Evolutionary conservation across 2,797 vertebrate species (phyloP).

Genomic region (Labeo calbasu): DNA sequence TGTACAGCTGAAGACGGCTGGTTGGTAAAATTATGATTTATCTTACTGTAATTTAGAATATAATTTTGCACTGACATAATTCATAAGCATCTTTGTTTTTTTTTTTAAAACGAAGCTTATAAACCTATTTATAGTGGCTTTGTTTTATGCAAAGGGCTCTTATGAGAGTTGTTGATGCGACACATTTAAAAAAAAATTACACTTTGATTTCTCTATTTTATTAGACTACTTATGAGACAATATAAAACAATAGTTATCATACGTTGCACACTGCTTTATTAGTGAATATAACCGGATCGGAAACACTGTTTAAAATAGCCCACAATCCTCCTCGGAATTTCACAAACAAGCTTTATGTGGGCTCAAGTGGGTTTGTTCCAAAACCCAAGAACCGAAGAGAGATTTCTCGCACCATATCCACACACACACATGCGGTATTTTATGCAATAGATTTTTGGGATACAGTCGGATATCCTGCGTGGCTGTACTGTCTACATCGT

Average conservation of each 20-base stretch:
- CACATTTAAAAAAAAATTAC: neutral
- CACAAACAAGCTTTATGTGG: constrained; percentile 11
- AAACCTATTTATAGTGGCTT: neutral
- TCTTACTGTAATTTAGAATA: neutral
- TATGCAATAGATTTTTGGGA: constrained; percentile 29
- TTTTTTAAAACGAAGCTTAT: neutral
- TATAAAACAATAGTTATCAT: neutral
- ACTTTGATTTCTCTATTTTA: neutral
- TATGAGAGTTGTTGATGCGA: constrained; percentile 5
- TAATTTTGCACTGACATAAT: neutral
- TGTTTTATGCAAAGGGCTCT: neutral
- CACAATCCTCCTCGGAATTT: constrained; percentile 14
- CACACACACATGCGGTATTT: constrained; percentile 17
- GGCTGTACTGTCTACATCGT: constrained; percentile 26
- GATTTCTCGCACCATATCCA: neutral
- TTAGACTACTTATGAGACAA: neutral
- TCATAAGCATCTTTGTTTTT: neutral
- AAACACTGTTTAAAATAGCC: constrained; percentile 15
- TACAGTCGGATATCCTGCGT: constrained; percentile 35
- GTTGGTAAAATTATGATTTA: neutral
- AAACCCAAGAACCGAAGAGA: constrained; percentile 13
- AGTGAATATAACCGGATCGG: neutral
- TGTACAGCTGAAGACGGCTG: neutral
- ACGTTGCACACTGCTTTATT: neutral
- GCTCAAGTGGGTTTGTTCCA: constrained; percentile 9